Evolutionary conservation across 2,113 vertebrate genomes (phyloP).

Genomic region (Atractosteus spatula): DNA sequence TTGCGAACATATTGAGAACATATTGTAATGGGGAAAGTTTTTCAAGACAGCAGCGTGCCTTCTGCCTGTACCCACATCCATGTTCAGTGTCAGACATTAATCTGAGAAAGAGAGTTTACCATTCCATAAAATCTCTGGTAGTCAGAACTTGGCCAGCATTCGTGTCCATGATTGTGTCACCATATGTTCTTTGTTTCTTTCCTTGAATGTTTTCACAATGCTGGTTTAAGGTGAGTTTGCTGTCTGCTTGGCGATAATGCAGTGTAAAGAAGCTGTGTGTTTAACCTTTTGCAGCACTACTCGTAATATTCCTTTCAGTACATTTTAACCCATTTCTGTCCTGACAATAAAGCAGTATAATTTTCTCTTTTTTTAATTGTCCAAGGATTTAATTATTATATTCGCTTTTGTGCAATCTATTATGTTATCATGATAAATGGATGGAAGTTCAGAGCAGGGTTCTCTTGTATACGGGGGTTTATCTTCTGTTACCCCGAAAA

Average conservation of each 20-base stretch:
- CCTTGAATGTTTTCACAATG: constrained; percentile 34
- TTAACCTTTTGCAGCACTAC: neutral
- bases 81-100: constrained; percentile 40
- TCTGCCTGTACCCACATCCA: constrained; percentile 39
- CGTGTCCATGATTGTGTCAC: constrained; percentile 31
- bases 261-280: constrained; percentile 25
- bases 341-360: constrained; percentile 4
- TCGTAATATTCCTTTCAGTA: constrained; percentile 17
- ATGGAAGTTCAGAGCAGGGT: too few relatives aligned
- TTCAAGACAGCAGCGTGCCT: constrained; percentile 35
- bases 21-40: constrained; percentile 22
- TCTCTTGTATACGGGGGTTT: too few relatives aligned
- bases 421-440: neutral
- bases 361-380: neutral
- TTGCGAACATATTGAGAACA: constrained; percentile 17
- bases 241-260: constrained; percentile 36
- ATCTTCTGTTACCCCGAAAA: too few relatives aligned
- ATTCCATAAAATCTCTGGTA: constrained; percentile 45
- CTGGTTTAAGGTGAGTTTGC: constrained; percentile 32
- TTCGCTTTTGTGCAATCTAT: neutral
- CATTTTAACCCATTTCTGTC: constrained; percentile 19
- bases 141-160: constrained; percentile 42
- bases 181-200: constrained; percentile 53
- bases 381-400: neutral
- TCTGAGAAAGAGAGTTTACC: constrained; percentile 42